These are phyloP conservation scores for Reinhardtius hippoglossoides DNA, from an alignment of 2,113 vertebrate genomes.

Conservation along the genomic window DNA sequence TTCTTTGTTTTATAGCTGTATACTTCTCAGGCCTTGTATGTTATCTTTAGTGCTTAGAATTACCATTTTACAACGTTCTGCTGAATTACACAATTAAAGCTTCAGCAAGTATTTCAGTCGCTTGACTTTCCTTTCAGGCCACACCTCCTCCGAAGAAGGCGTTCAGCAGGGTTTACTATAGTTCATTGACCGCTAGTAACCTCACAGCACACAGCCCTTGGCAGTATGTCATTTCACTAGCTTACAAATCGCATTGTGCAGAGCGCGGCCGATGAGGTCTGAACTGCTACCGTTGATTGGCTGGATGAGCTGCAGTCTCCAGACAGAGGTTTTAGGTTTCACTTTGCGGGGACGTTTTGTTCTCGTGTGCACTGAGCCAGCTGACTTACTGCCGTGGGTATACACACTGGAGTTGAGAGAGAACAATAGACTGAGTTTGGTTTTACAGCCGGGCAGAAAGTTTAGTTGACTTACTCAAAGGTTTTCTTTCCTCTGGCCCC, in stretches of 20 bases:
- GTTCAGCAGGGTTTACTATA: constrained; percentile 68
- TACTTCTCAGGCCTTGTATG: constrained; percentile 7
- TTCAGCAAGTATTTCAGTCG: background rate
- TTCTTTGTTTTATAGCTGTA: constrained; percentile 52
- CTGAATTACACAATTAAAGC: constrained; percentile 15
- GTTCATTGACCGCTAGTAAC: constrained; percentile 81
- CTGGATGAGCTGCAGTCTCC: constrained; percentile 50
- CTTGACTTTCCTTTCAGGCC: constrained; percentile 11
- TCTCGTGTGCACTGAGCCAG: constrained; percentile 38
- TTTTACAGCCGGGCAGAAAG: constrained; percentile 30
- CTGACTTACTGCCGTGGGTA: constrained; percentile 33
- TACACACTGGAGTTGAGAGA: background rate
- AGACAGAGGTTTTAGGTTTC: constrained; percentile 77
- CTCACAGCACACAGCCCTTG: constrained; percentile 52
- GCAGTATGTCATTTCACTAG: constrained; percentile 70
- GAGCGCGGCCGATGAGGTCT: constrained; percentile 51
- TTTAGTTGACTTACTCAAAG: constrained; percentile 1
- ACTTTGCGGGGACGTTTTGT: constrained; percentile 66
- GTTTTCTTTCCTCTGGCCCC: background rate
- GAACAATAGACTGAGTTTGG: constrained; percentile 18
- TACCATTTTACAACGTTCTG: constrained; percentile 9
- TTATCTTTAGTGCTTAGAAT: constrained; percentile 11
- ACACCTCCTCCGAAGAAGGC: constrained; percentile 8
- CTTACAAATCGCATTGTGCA: constrained; percentile 78
- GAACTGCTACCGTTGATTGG: constrained; percentile 64